Percentiles rank a stretch among this genome's conserved stretches.
Evolutionary conservation across 2,888 invertebrate species (phyloP).

Genomic region (Drosophila bunnanda): DNA sequence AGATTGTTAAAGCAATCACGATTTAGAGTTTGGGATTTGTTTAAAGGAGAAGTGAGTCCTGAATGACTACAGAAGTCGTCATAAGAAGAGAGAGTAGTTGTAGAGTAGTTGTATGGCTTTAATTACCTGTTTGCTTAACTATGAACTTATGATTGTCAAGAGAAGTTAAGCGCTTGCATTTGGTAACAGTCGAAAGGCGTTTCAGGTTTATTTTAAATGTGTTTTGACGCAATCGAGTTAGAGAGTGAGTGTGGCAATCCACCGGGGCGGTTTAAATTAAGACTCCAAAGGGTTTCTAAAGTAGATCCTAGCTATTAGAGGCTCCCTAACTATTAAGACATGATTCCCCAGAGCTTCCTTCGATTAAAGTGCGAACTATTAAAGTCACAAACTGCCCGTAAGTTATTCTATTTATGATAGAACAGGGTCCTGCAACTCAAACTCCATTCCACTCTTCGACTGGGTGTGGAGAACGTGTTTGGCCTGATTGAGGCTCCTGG

Average conservation of each 20-base stretch:
- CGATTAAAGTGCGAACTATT: slow-evolving; percentile 28
- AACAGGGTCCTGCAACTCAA: slow-evolving; percentile 1
- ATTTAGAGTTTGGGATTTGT: neutral
- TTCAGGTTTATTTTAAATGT: neutral
- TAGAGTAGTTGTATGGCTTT: neutral
- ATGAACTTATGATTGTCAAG: neutral
- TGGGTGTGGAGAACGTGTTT: slow-evolving; percentile 66
- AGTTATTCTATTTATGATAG: slow-evolving; percentile 18
- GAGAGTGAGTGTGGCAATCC: neutral
- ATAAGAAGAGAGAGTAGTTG: neutral
- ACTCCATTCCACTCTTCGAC: slow-evolving; percentile 3
- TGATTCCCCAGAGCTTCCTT: slow-evolving; percentile 5
- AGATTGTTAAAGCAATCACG: slow-evolving; percentile 26
- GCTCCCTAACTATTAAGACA: slow-evolving; percentile 3
- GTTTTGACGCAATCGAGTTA: slow-evolving; percentile 4
- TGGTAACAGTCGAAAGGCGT: neutral
- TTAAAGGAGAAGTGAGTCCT: slow-evolving; percentile 5
- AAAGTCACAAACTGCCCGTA: slow-evolving; percentile 27
- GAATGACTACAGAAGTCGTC: neutral
- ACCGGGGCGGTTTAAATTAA: neutral
- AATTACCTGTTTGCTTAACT: neutral
- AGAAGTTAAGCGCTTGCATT: neutral
- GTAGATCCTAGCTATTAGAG: neutral
- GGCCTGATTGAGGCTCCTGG: slow-evolving; percentile 57
- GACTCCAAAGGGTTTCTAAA: neutral